Base-by-base conservation (phyloP, 1,140 invertebrate genomes). In the Portunus trituberculatus region DNA sequence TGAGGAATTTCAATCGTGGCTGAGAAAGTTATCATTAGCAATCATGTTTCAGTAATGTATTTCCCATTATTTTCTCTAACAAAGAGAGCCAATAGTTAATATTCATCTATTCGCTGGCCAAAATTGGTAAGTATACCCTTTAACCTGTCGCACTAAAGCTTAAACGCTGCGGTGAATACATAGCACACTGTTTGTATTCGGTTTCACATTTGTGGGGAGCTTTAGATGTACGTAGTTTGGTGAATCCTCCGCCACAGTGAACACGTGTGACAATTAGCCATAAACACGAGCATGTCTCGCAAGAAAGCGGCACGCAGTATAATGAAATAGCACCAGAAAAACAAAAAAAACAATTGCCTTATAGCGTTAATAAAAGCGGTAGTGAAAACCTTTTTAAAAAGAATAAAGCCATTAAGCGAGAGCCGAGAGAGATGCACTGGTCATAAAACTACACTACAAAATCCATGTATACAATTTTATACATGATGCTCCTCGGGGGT, bases 391-490 rank as follows among this genome's bases (percentile, higher is more conserved):
- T 90, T 95, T 95, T 95, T 95, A 39, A n/a, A 92, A 92, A 95
- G 94, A 95, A 95, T 95, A 95, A 95, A 95, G 91, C 90, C 91
- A 95, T 92, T 95, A 95, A 95, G 91, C 87, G 59, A 25, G 59
- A 92, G 29, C 94, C 39, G 39, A 86, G 92, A 45, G 90, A 76
- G 94, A 91, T 91, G 87, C 82, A 83, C 90, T 12, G 84, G 90
- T 28, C 94, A 89, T 95, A 95, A 95, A 92, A 95, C 93, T 91
- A 95, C 94, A 86, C 89, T 91, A 95, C 94, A 92, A 95, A 89
- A 95, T 95, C 91, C 67, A 91, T 87, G 91, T 86, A 88, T 89
- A 94, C 20, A 95, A 32, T 84, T 59, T 91, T 39, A 14, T 83
- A 89, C 91, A 92, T 59, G 94, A 82, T 29, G 94, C 52, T 89